Base-by-base conservation (phyloP, 2,888 invertebrate genomes). In the Schizaphis graminum region DNA sequence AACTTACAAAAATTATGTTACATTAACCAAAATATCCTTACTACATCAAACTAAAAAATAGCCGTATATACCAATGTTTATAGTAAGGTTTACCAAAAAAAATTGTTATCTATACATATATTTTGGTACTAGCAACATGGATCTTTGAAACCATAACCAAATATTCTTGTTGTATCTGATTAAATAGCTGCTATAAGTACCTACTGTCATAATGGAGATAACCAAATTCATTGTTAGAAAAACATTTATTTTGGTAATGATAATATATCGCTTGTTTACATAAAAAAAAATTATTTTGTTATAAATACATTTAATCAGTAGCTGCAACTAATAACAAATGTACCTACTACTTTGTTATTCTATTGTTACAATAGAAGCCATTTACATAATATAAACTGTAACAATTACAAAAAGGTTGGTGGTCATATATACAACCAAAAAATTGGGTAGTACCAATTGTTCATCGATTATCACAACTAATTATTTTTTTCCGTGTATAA, bases 401-500 rank as follows among this genome's bases (percentile, higher is more conserved):
- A 77, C 77, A 35, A 77, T 77, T 35, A 77, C 77, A 0, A 77
- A 77, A 77, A 77, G n/a, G 35, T 77, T 77, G 77, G 77, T 77
- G 77, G 77, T 77, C 77, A 77, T 77, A 77, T 35, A 77, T 77
- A 77, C 35, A 77, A 77, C 77, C 77, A 77, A 77, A 35, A 35
- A 35, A 35, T n/a, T 77, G 35, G 77, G 35, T 35, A 35, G 35
- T 77, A 77, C 35, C 77, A 77, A 77, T 77, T 35, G n/a, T 77
- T 77, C 35, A 77, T 77, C 11, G 77, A 77, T 77, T 35, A 77
- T 35, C 35, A 77, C 35, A 35, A 77, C 35, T 28, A 28, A 49
- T 49, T 49, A 49, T 49, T 49, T 49, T 49, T 49, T 49, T 49
- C 49, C 49, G 49, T 49, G 49, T 2, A n/a, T n/a, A n/a, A n/a